Conservation (phyloP, 2,888 invertebrate species). For the Xanthia icteritia region DNA sequence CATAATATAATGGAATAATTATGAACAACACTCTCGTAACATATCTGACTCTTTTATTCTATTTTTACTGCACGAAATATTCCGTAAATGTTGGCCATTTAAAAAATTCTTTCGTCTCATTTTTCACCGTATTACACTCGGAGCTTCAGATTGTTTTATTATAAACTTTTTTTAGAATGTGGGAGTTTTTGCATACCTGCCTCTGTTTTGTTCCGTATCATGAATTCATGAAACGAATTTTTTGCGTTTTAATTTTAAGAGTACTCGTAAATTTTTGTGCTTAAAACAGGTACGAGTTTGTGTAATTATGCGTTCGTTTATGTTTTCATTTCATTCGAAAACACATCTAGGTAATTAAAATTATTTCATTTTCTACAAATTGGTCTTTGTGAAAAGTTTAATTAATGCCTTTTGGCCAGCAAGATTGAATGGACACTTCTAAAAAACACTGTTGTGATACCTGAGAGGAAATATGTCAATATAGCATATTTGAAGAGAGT, state of each 20-base stretch:
- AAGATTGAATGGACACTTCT: neutral
- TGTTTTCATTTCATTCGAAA: slow-evolving; percentile 55
- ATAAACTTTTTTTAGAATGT: slow-evolving; percentile 82
- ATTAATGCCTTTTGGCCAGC: neutral
- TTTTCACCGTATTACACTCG: slow-evolving; percentile 82
- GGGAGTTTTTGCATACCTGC: slow-evolving; percentile 80
- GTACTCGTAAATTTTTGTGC: slow-evolving; percentile 70
- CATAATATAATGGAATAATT: slow-evolving; percentile 60
- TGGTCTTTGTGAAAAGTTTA: neutral
- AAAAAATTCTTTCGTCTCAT: slow-evolving; percentile 81
- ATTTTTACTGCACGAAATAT: slow-evolving; percentile 73
- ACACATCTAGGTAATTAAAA: slow-evolving; percentile 40
- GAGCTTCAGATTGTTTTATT: slow-evolving; percentile 84
- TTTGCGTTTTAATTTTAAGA: slow-evolving; percentile 77
- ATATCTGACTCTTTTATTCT: slow-evolving; percentile 61
- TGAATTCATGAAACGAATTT: slow-evolving; percentile 81
- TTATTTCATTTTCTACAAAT: slow-evolving; percentile 19
- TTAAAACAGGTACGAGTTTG: slow-evolving; percentile 49
- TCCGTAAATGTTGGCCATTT: slow-evolving; percentile 80
- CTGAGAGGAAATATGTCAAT: slow-evolving; percentile 5
- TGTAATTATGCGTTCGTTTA: slow-evolving; percentile 54
- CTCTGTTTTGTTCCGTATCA: slow-evolving; percentile 81
- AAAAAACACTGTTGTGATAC: neutral
- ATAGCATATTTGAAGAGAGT: slow-evolving; percentile 18
- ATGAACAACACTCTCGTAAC: slow-evolving; percentile 61